Conservation (phyloP, 2,888 invertebrate species). For the Ophion obscuratus region DNA sequence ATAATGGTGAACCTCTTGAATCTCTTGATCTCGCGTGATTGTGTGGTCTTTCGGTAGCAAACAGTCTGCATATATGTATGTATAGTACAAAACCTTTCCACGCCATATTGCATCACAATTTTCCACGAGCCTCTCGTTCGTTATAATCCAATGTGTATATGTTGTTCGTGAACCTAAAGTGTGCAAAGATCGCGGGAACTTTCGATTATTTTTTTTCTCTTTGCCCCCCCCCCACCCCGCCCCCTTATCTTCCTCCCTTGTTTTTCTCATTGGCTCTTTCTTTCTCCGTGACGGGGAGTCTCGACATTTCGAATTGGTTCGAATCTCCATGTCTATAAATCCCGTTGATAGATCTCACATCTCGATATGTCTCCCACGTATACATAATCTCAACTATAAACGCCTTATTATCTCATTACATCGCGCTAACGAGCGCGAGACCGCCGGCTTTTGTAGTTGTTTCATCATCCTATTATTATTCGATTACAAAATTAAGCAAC, state of each 20-base stretch:
- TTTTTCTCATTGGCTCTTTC: slow-evolving; percentile 12
- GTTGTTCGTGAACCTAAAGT: slow-evolving; percentile 11
- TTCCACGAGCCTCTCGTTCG: slow-evolving; percentile 53
- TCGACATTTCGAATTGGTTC: slow-evolving; percentile 57
- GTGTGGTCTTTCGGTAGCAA: slow-evolving; percentile 52
- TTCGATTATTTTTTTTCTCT: slow-evolving; percentile 28
- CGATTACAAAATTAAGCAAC: background rate
- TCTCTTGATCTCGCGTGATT: slow-evolving; percentile 56
- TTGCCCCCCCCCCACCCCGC: background rate
- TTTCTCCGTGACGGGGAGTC: slow-evolving; percentile 14
- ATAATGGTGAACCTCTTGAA: slow-evolving; percentile 49
- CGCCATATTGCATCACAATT: slow-evolving; percentile 64
- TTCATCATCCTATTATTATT: background rate
- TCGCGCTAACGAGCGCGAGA: slow-evolving; percentile 33
- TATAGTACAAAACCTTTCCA: slow-evolving; percentile 61
- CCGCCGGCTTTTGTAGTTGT: slow-evolving; percentile 2
- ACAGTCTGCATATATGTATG: slow-evolving; percentile 8
- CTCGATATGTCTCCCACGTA: slow-evolving; percentile 10
- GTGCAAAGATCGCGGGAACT: slow-evolving; percentile 58
- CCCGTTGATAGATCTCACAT: slow-evolving; percentile 42
- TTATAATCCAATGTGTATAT: slow-evolving; percentile 27
- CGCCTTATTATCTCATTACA: slow-evolving; percentile 26
- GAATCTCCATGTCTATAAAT: slow-evolving; percentile 46
- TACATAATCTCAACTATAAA: slow-evolving; percentile 14
- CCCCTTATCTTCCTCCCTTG: background rate